phyloP scores from a whole-genome alignment of 2,797 vertebrate genomes.

The Tarsius wallacei region DNA sequence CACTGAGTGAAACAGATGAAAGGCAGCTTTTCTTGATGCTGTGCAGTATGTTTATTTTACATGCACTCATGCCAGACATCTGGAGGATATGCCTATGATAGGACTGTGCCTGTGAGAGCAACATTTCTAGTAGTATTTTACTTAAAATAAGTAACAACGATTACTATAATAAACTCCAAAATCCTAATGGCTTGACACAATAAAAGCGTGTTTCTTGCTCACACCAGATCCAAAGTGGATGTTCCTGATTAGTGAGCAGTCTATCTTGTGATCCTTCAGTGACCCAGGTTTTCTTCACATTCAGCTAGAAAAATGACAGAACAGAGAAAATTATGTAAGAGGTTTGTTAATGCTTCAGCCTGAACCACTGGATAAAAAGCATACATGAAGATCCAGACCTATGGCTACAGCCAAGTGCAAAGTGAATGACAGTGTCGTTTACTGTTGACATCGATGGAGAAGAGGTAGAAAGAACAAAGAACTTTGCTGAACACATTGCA shows the following conservation, averaged over 20 bases:
- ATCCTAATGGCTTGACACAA: not conserved
- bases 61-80: not conserved
- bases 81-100: slow-evolving; percentile 15
- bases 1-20: not conserved
- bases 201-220: not conserved
- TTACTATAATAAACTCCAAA: not conserved
- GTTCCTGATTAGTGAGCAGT: not conserved
- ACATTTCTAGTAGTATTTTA: slow-evolving; percentile 29
- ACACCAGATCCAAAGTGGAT: not conserved
- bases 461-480: not conserved
- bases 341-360: not conserved
- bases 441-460: not conserved
- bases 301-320: not conserved
- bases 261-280: not conserved
- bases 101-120: not conserved
- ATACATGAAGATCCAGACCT: not conserved
- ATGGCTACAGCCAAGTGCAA: not conserved
- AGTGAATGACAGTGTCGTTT: not conserved
- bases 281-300: not conserved
- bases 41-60: slow-evolving; percentile 32
- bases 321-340: not conserved
- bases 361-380: not conserved
- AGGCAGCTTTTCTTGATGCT: not conserved
- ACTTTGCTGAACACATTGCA: not conserved
- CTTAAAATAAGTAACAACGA: not conserved